phyloP scores from a whole-genome alignment of 2,888 invertebrate species.

The Eupeodes latifasciatus region DNA sequence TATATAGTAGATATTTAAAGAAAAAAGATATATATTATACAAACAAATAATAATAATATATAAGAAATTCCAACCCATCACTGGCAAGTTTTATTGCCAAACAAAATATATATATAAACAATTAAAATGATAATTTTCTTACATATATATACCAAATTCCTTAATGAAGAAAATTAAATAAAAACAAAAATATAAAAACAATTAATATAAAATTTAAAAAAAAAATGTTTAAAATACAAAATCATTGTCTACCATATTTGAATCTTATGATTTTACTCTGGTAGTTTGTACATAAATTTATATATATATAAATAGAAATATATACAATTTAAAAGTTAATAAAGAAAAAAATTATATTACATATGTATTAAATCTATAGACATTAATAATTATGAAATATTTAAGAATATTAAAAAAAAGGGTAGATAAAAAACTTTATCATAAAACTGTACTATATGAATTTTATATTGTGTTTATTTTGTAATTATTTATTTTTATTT shows the following conservation, averaged over 20 bases:
- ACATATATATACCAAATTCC: slow-evolving; percentile 59
- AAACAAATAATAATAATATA: slow-evolving; percentile 13
- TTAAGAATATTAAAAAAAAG: slow-evolving; percentile 7
- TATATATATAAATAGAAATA: slow-evolving; percentile 35
- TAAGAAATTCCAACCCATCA: slow-evolving; percentile 37
- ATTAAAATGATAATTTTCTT: slow-evolving; percentile 43
- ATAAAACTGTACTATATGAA: slow-evolving; percentile 10
- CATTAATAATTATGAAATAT: slow-evolving; percentile 15
- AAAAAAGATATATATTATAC: slow-evolving; percentile 34
- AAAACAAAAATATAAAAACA: not conserved
- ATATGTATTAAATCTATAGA: slow-evolving; percentile 12
- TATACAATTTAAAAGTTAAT: slow-evolving; percentile 28
- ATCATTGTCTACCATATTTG: slow-evolving; percentile 70
- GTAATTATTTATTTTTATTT: slow-evolving; percentile 38
- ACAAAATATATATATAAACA: not conserved
- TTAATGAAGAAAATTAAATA: slow-evolving; percentile 9
- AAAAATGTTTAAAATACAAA: slow-evolving; percentile 46
- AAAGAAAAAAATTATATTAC: slow-evolving; percentile 25
- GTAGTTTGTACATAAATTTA: slow-evolving; percentile 71
- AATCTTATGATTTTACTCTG: slow-evolving; percentile 71
- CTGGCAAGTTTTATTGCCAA: slow-evolving; percentile 76
- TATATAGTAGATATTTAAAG: slow-evolving; percentile 18
- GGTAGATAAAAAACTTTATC: slow-evolving; percentile 4
- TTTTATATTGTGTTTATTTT: slow-evolving; percentile 18
- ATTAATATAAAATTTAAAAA: not conserved